Evolutionary conservation across 2,888 invertebrate genomes (phyloP), one percentile per base, ranked within the genome.

Genomic region (Hartigia nigra): DNA sequence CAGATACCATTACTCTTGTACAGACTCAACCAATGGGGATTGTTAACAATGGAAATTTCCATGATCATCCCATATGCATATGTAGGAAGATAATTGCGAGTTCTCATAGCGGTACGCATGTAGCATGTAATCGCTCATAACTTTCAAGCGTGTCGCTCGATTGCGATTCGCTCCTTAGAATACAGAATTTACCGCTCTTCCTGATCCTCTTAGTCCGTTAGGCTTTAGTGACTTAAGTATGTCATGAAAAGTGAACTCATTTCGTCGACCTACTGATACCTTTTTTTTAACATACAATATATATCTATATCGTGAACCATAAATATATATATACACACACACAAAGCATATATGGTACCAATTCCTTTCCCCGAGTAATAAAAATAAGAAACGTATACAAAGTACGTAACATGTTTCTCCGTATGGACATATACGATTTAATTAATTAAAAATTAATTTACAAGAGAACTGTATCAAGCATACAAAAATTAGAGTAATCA

Each of bases 231-330:
- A 74, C 69, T 70, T 85, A 88, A 89, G 87, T 87, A 82, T 88
- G 89, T 85, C 89, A 86, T 84, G 84, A 85, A 87, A 89, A 86
- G 86, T 83, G 88, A 88, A 87, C 80, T 83, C 82, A 84, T 83
- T 84, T 83, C 81, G 82, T 83, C 90, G 89, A 90, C 91, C 91
- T 85, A 90, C 84, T 90, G 87, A 88, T 88, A 90, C 86, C 87
- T 89, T 89, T 90, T 86, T 86, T 55, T 39, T 5, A 39, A 39
- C 5, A 3, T 9, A 35, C 4, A 3, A 2, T 14, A 39, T 2
- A 39, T 23, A 39, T 39, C n/a, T n/a, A n/a, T n/a, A n/a, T n/a
- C n/a, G n/a, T n/a, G n/a, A n/a, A n/a, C n/a, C n/a, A n/a, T n/a
- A n/a, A n/a, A 39, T 5, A 39, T 14, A 36, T 36, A 36, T 36